Evolutionary conservation across 2,797 vertebrate genomes (phyloP), one percentile per base, ranked within the genome.

Genomic region (Phoeniculus purpureus): DNA sequence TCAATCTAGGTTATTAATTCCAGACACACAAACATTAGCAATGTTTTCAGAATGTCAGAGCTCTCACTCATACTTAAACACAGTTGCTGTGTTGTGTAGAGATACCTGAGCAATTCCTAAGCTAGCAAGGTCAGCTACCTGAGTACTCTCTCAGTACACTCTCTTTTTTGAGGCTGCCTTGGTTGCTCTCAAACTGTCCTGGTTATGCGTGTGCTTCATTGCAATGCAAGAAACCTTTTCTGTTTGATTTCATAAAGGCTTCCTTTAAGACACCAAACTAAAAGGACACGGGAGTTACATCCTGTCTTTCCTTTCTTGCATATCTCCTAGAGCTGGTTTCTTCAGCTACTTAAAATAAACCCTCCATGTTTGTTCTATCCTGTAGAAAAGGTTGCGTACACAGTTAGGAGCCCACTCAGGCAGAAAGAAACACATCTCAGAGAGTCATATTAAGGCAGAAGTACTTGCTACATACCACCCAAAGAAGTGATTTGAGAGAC

Each of bases 401-500:
- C 3, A 2, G 4, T 5, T 62, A 77, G 82, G 0, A 85, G 1
- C 48, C 77, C 66, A 81, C 71, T 62, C 72, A 56, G 60, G 22
- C 58, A 80, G 78, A 86, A 31, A 86, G 51, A 81, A 94, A 75
- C 32, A 37, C 32, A 70, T 75, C 32, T 85, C 7, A 75, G 51
- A 78, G 26, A 78, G 18, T n/a, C 29, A 47, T 1, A 0, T 47
- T 56, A 87, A 66, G 4, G 8, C 16, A 11, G 29, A 76, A 81
- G 5, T 54, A 58, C 37, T 83, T 87, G 16, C 55, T 56, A 89
- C 18, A 60, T 26, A 64, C 31, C 31, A 77, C 90, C 23, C 47
- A 73, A 90, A 90, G 14, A 87, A 95, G 10, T 31, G 15, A 76
- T 88, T 93, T 88, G 73, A 94, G 20, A 43, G 12, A 37, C 37